Conservation (phyloP, 2,888 invertebrate genomes). For the Acleris sparsana region DNA sequence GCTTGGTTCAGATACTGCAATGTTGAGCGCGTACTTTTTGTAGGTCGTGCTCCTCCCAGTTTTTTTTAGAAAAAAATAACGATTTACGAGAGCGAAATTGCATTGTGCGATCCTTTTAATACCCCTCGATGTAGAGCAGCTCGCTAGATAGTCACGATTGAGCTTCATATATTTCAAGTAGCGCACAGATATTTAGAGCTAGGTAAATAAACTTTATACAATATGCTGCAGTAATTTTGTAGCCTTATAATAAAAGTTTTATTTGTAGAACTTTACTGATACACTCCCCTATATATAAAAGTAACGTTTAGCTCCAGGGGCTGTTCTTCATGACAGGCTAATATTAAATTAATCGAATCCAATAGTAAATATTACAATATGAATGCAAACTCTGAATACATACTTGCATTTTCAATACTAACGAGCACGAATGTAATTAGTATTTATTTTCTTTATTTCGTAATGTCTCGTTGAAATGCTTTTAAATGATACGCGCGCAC, state of each 20-base stretch:
- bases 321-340: neutral
- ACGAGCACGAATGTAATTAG: neutral
- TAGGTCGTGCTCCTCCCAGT: neutral
- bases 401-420: no score
- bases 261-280: neutral
- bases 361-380: no score
- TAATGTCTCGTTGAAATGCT: neutral
- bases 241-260: neutral
- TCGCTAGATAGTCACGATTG: slow-evolving; percentile 25
- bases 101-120: slow-evolving; percentile 16
- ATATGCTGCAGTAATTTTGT: neutral
- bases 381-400: no score
- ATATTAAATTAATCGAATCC: no score
- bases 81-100: slow-evolving; percentile 24
- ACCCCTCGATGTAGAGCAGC: slow-evolving; percentile 8
- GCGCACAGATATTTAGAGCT: slow-evolving; percentile 12
- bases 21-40: neutral
- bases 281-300: neutral
- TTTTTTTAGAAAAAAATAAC: slow-evolving; percentile 19
- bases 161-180: slow-evolving; percentile 14
- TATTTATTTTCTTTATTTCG: neutral
- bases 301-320: neutral
- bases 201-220: slow-evolving; percentile 4
- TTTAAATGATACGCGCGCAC: neutral
- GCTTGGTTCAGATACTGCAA: neutral